Conservation (phyloP, 2,113 vertebrate species). For the Entelurus aequoreus region DNA sequence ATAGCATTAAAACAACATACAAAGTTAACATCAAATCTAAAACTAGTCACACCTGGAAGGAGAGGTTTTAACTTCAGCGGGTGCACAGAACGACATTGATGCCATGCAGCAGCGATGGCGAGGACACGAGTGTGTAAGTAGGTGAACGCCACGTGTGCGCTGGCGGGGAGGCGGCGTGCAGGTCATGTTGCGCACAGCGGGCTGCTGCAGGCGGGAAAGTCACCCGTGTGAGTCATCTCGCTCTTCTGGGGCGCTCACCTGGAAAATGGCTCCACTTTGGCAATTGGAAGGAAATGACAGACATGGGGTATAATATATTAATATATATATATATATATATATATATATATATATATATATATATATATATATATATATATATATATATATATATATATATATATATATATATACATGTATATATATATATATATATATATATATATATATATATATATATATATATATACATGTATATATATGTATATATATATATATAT, state of each 20-base stretch:
- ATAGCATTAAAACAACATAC: neutral
- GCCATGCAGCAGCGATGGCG: slow-evolving; percentile 11
- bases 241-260: slow-evolving; percentile 31
- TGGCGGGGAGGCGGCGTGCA: slow-evolving; percentile 13
- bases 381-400: too few relatives aligned
- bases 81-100: neutral
- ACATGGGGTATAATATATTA: slow-evolving; percentile 1
- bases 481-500: too few relatives aligned
- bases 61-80: slow-evolving; percentile 51
- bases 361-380: too few relatives aligned
- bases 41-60: slow-evolving; percentile 30
- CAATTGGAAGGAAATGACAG: slow-evolving; percentile 5
- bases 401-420: too few relatives aligned
- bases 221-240: slow-evolving; percentile 29
- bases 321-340: too few relatives aligned
- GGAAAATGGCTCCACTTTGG: slow-evolving; percentile 30
- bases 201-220: slow-evolving; percentile 16
- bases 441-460: too few relatives aligned
- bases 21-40: slow-evolving; percentile 42
- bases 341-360: too few relatives aligned
- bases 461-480: too few relatives aligned
- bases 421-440: too few relatives aligned
- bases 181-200: slow-evolving; percentile 24
- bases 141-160: slow-evolving; percentile 11
- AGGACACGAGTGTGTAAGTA: slow-evolving; percentile 4